Conservation (phyloP, 2,113 vertebrate species). For the Larimichthys crocea region DNA sequence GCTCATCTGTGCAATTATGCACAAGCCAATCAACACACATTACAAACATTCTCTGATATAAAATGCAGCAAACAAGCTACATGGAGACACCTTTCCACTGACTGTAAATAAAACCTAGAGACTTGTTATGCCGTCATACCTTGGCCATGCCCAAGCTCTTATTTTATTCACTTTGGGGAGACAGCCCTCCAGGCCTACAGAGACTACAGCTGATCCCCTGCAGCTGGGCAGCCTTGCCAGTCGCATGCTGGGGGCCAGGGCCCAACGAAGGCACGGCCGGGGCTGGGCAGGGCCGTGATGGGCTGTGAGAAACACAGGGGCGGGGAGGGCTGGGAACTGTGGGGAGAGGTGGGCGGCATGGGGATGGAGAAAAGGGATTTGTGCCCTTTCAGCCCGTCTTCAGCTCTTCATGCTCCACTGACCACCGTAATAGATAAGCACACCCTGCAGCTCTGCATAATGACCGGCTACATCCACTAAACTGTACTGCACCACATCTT, state of each 20-base stretch:
- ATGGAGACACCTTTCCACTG: constrained; percentile 36
- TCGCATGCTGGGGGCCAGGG: constrained; percentile 74
- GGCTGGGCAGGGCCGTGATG: constrained; percentile 44
- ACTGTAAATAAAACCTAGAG: constrained; percentile 58
- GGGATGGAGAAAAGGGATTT: constrained; percentile 75
- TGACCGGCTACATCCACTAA: constrained; percentile 85
- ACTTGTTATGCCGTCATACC: constrained; percentile 80
- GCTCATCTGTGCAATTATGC: background rate
- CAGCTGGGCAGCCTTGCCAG: constrained; percentile 80
- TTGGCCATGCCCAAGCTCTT: constrained; percentile 61
- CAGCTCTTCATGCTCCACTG: constrained; percentile 88
- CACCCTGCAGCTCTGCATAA: constrained; percentile 88
- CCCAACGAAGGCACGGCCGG: constrained; percentile 77
- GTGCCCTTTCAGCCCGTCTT: constrained; percentile 87
- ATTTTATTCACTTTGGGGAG: constrained; percentile 62
- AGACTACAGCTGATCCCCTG: constrained; percentile 84
- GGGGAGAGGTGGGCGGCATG: constrained; percentile 49
- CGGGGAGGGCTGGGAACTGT: constrained; percentile 26
- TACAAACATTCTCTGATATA: constrained; percentile 4
- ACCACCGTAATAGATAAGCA: constrained; percentile 89
- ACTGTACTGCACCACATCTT: constrained; percentile 65
- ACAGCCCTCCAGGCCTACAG: constrained; percentile 70
- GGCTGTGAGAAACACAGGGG: constrained; percentile 38
- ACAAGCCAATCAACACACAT: background rate
- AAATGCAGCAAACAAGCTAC: constrained; percentile 5